Base-by-base conservation (phyloP, 2,888 invertebrate species). In the Cephus spinipes region DNA sequence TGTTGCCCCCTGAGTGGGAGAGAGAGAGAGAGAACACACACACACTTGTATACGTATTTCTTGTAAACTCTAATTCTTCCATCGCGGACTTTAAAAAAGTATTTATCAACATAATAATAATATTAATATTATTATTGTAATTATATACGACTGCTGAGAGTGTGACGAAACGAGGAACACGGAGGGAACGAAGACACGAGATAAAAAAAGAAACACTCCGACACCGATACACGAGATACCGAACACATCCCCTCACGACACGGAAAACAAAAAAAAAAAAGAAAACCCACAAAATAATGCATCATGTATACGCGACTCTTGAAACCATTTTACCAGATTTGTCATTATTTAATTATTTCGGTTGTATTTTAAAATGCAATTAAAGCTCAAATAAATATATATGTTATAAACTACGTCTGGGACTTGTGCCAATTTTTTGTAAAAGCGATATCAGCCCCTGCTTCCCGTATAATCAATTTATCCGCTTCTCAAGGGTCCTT, bases 311-410 rank as follows among this genome's bases (percentile, higher is more conserved):
- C 95, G 95, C 95, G 95, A 93, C 93, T 93, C 94, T 95, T 95
- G 94, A 90, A 91, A 90, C 90, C 90, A 95, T 94, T 94, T 95
- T 95, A 94, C 95, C 94, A 95, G 94, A 94, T 94, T 94, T 94
- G 94, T 94, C 94, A 94, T 95, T 95, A 95, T 95, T 95, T 95
- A 95, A 94, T 90, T 95, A 95, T 95, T 95, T 95, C 95, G 89
- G 95, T 95, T 95, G 95, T 95, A 95, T 94, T 95, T 95, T 95
- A 95, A 94, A 95, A 95, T 95, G 95, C 95, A 95, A 95, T 95
- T 95, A 95, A 95, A 94, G 95, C 95, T 95, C 95, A 95, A 95
- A 95, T 95, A 95, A 95, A 95, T 95, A 95, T 94, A 94, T 95
- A 95, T 95, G 95, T 95, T 95, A 95, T 95, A 94, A 95, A 94